A percentile compares a stretch with the other conserved stretches of the same genome.
Evolutionary conservation across 2,113 vertebrate genomes (phyloP).

Genomic region (Oreochromis aureus): DNA sequence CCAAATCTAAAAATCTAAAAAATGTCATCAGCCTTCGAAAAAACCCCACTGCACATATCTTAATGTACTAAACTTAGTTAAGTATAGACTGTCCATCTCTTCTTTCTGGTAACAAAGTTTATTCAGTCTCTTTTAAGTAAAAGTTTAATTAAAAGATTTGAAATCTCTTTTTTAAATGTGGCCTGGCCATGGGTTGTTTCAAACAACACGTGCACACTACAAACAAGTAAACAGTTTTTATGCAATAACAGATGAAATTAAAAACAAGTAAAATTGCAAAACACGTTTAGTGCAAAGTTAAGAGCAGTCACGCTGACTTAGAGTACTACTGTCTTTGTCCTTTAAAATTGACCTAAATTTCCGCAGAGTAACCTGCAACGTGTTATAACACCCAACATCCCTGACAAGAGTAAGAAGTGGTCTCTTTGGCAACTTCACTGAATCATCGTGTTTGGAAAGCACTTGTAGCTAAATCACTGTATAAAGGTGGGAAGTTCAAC

Average conservation of each 20-base stretch:
- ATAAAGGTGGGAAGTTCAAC: neutral
- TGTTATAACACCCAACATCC: neutral
- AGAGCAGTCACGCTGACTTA: neutral
- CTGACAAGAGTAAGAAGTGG: neutral
- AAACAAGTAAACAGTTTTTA: neutral
- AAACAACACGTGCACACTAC: fast-evolving
- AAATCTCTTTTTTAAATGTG: neutral
- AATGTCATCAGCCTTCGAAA: fast-evolving
- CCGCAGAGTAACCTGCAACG: neutral
- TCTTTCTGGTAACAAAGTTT: neutral
- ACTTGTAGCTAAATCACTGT: neutral
- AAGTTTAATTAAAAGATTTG: neutral
- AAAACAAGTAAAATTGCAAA: neutral
- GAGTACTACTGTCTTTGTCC: neutral
- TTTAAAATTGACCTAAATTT: neutral
- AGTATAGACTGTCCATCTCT: neutral
- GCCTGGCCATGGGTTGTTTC: neutral
- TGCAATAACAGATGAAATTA: neutral
- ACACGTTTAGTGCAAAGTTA: neutral
- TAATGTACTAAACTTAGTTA: neutral
- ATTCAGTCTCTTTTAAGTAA: neutral
- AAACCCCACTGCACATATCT: neutral
- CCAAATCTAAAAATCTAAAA: neutral
- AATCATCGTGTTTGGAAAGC: neutral
- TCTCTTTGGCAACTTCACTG: neutral